Conservation (phyloP, 2,888 invertebrate species). For the Dynastes grantii region DNA sequence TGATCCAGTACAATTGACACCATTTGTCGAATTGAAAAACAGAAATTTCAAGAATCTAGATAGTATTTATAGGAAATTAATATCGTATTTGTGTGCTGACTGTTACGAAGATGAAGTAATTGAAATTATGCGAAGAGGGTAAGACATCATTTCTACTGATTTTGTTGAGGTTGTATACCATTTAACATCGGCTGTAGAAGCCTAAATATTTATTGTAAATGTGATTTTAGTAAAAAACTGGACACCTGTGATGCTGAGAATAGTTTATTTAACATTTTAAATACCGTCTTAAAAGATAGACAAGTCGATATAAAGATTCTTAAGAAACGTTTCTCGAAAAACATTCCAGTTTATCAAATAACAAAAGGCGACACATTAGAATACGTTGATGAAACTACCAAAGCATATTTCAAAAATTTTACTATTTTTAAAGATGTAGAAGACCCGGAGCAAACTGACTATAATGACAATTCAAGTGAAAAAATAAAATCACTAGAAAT, state of each 20-base stretch:
- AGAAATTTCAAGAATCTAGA: constrained; percentile 37
- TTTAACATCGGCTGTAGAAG: background rate
- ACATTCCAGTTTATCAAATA: constrained; percentile 24
- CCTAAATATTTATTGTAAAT: background rate
- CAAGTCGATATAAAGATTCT: background rate
- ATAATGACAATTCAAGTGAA: too few species aligned
- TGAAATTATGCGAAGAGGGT: background rate
- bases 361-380: constrained; percentile 8
- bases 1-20: constrained; percentile 39
- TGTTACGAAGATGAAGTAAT: constrained; percentile 13
- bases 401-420: constrained; percentile 1
- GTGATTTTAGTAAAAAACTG: background rate
- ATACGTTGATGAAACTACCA: background rate
- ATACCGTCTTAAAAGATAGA: constrained; percentile 15
- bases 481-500: too few species aligned
- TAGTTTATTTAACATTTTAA: constrained; percentile 5
- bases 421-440: too few species aligned
- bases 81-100: constrained; percentile 38
- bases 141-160: background rate
- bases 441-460: too few species aligned
- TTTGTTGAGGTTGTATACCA: too few species aligned
- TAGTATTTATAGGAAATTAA: constrained; percentile 34
- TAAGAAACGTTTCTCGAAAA: background rate
- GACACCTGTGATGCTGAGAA: background rate
- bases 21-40: constrained; percentile 25